Evolutionary conservation across 2,888 invertebrate species (phyloP).

Genomic region (Andrena bucephala): DNA sequence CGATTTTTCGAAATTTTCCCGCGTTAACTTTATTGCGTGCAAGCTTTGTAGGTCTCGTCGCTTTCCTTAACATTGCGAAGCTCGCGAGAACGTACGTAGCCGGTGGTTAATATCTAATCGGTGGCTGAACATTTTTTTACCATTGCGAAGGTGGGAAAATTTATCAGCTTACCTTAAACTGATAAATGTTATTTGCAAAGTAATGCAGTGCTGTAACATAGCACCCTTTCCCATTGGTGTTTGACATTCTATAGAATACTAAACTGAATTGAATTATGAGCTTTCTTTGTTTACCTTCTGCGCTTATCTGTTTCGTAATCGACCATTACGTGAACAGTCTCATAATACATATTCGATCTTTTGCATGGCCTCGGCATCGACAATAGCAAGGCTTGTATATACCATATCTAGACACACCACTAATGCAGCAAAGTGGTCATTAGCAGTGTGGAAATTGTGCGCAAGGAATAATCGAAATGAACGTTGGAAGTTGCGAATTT

Average conservation of each 20-base stretch:
- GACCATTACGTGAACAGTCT: conserved; percentile 2
- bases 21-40: background rate
- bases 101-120: background rate
- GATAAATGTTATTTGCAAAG: no score
- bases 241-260: background rate
- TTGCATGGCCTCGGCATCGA: background rate
- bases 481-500: background rate
- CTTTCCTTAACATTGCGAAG: background rate
- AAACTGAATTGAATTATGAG: background rate
- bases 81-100: background rate
- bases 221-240: background rate
- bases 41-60: background rate
- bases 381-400: background rate
- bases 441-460: background rate
- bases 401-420: no score
- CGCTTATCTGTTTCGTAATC: background rate
- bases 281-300: background rate
- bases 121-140: background rate
- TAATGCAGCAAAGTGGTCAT: background rate
- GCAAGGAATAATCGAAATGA: background rate
- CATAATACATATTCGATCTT: conserved; percentile 14
- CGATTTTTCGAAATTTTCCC: conserved; percentile 14
- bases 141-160: no score
- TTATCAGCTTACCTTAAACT: no score
- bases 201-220: background rate